Base-by-base conservation (phyloP, 1,140 invertebrate genomes). In the Pinna nobilis region DNA sequence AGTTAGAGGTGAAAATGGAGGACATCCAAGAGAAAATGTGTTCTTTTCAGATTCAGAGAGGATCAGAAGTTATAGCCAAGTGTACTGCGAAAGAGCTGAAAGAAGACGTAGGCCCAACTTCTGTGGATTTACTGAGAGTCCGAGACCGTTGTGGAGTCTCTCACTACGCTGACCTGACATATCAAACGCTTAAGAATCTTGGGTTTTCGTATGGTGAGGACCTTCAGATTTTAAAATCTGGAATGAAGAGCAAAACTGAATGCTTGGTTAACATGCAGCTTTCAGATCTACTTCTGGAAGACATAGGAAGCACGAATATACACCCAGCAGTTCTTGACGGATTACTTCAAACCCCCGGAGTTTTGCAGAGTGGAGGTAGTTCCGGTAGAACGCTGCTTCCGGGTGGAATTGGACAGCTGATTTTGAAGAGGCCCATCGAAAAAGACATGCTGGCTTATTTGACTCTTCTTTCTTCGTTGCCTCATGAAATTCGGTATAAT, bases 311-410 rank as follows among this genome's bases (percentile, higher is more conserved):
- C 5, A 82, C 79, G 13, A 65, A 70, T 39, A 59, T 84, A 13
- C 82, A 82, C 63, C 83, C 81, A 28, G 68, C 76, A 20, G 68
- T 82, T 32, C 55, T 82, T 7, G 81, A 81, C 74, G 75, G 70
- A 13, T 69, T 82, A 68, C 47, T 82, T 2, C 81, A 84, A 65
- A 80, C 76, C 0, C 39, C 51, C 3, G 79, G 51, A 15, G 47
- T 74, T 50, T n/a, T 70, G 7, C 30, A 57, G 1, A 18, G 30
- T 1, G 33, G 35, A 9, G 41, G 11, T 9, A 25, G 44, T 33
- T 49, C 66, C 6, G n/a, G n/a, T n/a, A 59, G 49, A 18, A 44
- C 35, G 23, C 25, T 64, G 2, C 53, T 80, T 5, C 78, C 78
- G 4, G 55, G 23, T 18, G 66, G 70, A 11, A 35, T 80, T n/a